These are phyloP conservation scores for Scaptomyza pallida DNA, from an alignment of 1,140 invertebrate species.

Conservation along the genomic window DNA sequence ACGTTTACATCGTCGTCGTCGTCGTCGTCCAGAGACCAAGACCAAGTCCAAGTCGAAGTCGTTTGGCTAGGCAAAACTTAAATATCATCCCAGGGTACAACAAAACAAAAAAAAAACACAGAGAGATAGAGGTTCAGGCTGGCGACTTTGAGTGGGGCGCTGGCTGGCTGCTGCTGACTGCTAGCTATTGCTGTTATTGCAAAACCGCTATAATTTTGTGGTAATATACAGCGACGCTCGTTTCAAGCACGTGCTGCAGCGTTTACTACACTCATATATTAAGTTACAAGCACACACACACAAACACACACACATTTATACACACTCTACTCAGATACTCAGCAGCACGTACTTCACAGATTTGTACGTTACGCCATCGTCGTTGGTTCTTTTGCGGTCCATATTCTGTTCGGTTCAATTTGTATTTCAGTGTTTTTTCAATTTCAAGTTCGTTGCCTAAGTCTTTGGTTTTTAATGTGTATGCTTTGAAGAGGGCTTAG, in stretches of 20 bases:
- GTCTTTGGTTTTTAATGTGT: conserved; percentile 45
- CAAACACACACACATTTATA: conserved; percentile 44
- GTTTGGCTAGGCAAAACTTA: conserved; percentile 69
- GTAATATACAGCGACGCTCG: conserved; percentile 79
- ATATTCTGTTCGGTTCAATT: conserved; percentile 39
- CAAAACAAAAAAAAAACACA: no score
- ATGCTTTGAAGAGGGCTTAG: conserved; percentile 59
- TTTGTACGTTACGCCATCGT: conserved; percentile 75
- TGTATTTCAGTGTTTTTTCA: conserved; percentile 55
- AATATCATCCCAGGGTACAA: conserved; percentile 69
- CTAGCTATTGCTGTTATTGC: conserved; percentile 61
- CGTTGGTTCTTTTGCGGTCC: conserved; percentile 37
- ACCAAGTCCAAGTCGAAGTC: not conserved
- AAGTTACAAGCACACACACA: conserved; percentile 58
- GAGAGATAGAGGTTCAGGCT: conserved; percentile 34
- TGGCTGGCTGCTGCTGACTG: not conserved
- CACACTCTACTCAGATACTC: conserved; percentile 42
- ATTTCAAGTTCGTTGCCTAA: conserved; percentile 80
- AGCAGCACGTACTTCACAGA: conserved; percentile 79
- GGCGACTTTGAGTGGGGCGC: conserved; percentile 33
- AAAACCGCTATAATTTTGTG: conserved; percentile 82
- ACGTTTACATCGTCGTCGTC: conserved; percentile 55
- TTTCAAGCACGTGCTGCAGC: conserved; percentile 81
- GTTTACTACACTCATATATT: conserved; percentile 78
- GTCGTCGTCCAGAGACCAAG: conserved; percentile 5